Conservation (phyloP, 2,113 vertebrate genomes). For the Pontoporia blainvillei region DNA sequence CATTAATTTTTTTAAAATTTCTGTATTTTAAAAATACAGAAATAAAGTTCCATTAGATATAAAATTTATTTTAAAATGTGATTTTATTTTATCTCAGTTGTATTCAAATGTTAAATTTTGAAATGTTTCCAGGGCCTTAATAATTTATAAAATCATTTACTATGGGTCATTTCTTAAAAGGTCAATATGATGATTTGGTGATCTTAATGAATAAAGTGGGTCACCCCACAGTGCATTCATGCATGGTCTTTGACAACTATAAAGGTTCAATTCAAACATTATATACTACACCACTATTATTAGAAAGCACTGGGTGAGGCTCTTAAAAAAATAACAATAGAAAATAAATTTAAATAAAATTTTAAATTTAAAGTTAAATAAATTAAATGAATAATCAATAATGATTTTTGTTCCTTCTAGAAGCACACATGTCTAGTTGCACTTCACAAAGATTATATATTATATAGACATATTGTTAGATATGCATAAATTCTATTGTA, state of each 20-base stretch:
- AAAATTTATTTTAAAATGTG: background rate
- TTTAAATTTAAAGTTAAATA: background rate
- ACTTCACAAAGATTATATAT: background rate
- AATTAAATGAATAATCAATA: background rate
- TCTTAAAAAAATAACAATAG: background rate
- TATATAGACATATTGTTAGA: background rate
- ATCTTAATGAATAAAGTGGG: background rate
- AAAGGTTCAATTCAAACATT: background rate
- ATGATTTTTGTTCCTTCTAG: background rate
- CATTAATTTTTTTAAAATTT: background rate
- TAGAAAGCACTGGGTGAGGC: background rate
- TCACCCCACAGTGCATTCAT: background rate
- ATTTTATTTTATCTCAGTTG: slow-evolving; percentile 24
- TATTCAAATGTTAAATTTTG: slow-evolving; percentile 10
- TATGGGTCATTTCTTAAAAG: background rate
- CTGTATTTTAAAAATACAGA: background rate
- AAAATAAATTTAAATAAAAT: background rate
- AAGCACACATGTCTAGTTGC: background rate
- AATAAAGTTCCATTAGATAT: background rate
- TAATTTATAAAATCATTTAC: background rate
- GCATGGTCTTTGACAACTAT: background rate
- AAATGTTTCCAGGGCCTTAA: background rate
- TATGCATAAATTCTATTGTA: background rate
- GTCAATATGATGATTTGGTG: background rate
- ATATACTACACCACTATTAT: background rate